Conservation (phyloP, 2,113 vertebrate genomes). For the Oncorhynchus nerka region DNA sequence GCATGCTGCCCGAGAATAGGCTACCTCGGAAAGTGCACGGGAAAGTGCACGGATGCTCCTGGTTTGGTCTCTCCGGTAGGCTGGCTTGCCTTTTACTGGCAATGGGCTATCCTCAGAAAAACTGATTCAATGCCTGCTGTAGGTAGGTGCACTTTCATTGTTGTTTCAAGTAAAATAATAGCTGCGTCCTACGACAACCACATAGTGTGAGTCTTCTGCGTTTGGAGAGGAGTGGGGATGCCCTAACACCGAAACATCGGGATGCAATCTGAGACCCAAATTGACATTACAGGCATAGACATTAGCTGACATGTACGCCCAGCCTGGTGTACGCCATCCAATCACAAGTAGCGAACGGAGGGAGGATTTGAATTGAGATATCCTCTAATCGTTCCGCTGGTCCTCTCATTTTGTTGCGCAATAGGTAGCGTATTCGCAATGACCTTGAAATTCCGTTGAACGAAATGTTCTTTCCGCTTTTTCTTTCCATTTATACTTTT, state of each 20-base stretch:
- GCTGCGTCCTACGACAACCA: conserved; percentile 20
- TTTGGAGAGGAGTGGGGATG: neutral
- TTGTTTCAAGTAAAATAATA: conserved; percentile 15
- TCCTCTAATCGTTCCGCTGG: conserved; percentile 5
- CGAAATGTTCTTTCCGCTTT: neutral
- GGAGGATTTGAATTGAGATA: conserved; percentile 53
- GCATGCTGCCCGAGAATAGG: neutral
- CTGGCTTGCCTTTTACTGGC: neutral
- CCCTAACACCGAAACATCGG: conserved; percentile 49
- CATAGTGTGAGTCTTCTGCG: neutral
- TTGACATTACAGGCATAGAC: conserved; percentile 70
- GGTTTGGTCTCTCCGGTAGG: neutral
- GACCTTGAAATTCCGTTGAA: neutral
- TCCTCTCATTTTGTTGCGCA: conserved; percentile 8
- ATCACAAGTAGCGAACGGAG: conserved; percentile 61
- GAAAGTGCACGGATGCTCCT: conserved; percentile 23
- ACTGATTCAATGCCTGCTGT: conserved; percentile 8
- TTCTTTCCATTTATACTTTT: too few species aligned
- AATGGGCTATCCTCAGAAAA: conserved; percentile 7
- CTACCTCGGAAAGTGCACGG: conserved; percentile 37
- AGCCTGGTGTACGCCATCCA: conserved; percentile 47
- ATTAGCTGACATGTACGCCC: conserved; percentile 57
- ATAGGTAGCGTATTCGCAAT: neutral
- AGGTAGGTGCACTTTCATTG: conserved; percentile 38
- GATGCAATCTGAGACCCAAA: conserved; percentile 62